A percentile compares a stretch with the other conserved stretches of the same genome.
Conservation (phyloP, 2,888 invertebrate genomes). For the Elegia similella region DNA sequence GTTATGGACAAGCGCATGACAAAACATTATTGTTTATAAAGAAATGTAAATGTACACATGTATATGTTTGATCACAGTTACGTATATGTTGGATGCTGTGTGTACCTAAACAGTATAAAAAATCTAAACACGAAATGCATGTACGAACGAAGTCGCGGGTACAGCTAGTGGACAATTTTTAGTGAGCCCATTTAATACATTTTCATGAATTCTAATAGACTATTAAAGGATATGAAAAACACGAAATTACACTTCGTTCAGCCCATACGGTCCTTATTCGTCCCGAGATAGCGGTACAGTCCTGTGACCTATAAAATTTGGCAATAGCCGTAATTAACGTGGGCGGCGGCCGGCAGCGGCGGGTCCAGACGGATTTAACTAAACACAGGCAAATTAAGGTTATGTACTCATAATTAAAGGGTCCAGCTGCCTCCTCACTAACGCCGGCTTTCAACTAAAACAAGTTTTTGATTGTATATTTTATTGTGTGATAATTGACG, state of each 20-base stretch:
- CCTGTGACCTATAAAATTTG: constrained; percentile 3
- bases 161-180: too few species aligned
- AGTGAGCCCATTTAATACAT: neutral
- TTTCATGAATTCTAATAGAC: neutral
- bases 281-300: neutral
- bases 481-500: too few species aligned
- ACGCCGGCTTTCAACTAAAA: neutral
- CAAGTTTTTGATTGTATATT: neutral
- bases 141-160: too few species aligned
- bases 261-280: neutral
- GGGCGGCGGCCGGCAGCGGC: neutral
- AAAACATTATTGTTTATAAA: too few species aligned
- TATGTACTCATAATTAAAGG: neutral
- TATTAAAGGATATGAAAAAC: neutral
- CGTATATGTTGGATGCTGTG: too few species aligned
- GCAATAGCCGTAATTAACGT: neutral
- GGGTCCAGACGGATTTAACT: neutral
- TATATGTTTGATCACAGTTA: too few species aligned
- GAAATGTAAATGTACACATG: too few species aligned
- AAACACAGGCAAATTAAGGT: constrained; percentile 6
- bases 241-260: neutral
- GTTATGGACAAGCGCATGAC: too few species aligned
- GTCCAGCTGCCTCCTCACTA: neutral
- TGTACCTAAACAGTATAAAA: too few species aligned
- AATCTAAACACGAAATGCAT: too few species aligned